Percentiles rank a stretch among this genome's conserved stretches.
phyloP scores from a whole-genome alignment of 2,113 vertebrate species.

The Pelodiscus sinensis region DNA sequence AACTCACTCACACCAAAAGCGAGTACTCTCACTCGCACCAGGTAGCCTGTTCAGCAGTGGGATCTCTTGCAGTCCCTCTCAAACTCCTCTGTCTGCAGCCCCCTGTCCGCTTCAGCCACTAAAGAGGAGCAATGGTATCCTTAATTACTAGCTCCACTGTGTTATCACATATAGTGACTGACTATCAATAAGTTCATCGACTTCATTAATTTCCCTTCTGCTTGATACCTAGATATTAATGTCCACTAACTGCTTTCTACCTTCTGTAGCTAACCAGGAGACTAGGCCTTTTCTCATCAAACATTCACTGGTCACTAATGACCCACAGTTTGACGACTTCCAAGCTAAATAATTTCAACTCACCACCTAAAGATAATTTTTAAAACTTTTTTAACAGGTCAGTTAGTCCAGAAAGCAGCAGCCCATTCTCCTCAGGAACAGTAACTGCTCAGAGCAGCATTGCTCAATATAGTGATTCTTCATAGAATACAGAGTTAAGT shows the following conservation, averaged over 20 bases:
- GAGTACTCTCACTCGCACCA: no score
- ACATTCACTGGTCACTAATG: background rate
- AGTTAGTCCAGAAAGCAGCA: background rate
- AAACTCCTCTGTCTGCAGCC: no score
- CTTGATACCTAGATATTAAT: background rate
- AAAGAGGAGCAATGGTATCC: background rate
- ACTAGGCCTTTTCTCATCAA: background rate
- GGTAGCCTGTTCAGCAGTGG: no score
- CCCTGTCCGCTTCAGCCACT: background rate
- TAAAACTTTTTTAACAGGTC: background rate
- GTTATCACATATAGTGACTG: background rate
- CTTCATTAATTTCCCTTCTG: background rate
- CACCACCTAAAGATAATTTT: background rate
- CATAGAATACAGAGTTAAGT: slow-evolving; percentile 47
- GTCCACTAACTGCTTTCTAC: background rate
- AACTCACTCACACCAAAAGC: no score
- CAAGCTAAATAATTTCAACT: background rate
- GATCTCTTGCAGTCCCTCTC: no score
- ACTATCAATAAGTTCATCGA: background rate
- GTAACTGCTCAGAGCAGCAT: background rate
- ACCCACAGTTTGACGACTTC: background rate
- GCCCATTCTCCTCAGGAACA: background rate
- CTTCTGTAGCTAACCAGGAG: background rate
- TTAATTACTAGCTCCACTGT: background rate
- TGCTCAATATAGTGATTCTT: background rate